These are phyloP conservation scores for Epinotia ramella DNA, from an alignment of 2,888 invertebrate genomes.

Conservation along the genomic window DNA sequence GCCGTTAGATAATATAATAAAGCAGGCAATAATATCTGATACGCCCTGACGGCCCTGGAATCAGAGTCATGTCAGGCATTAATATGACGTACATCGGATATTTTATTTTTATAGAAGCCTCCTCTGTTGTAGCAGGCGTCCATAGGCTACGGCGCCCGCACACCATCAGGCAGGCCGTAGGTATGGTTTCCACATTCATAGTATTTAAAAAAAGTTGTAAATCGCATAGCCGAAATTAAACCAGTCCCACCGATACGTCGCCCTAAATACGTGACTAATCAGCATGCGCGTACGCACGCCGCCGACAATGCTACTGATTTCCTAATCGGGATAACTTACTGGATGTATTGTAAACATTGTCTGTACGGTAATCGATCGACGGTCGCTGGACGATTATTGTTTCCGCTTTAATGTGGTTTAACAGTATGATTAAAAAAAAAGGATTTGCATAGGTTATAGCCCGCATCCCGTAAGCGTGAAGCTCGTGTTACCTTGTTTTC, in stretches of 20 bases:
- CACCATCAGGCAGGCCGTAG: background rate
- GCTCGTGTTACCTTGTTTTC: too few relatives aligned
- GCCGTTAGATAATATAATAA: too few relatives aligned
- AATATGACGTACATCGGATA: background rate
- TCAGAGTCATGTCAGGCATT: too few relatives aligned
- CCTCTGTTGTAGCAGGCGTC: background rate
- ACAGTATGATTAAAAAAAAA: too few relatives aligned
- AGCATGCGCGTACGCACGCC: slow-evolving; percentile 52
- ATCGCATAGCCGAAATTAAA: slow-evolving; percentile 53
- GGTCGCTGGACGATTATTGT: background rate
- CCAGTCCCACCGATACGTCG: slow-evolving; percentile 66
- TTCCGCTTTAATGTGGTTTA: background rate
- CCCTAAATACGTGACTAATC: slow-evolving; percentile 52
- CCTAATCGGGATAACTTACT: slow-evolving; percentile 26
- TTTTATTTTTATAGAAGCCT: background rate
- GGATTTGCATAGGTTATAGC: too few relatives aligned
- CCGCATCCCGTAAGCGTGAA: too few relatives aligned
- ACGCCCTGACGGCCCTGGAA: too few relatives aligned
- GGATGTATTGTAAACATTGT: slow-evolving; percentile 20
- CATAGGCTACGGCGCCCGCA: background rate
- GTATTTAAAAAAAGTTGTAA: background rate
- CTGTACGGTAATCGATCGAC: slow-evolving; percentile 7
- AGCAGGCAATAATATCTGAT: too few relatives aligned
- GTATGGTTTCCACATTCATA: background rate
- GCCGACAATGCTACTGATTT: slow-evolving; percentile 42